Evolutionary conservation across 2,888 invertebrate species (phyloP).

Genomic region (Lochmaea crataegi): DNA sequence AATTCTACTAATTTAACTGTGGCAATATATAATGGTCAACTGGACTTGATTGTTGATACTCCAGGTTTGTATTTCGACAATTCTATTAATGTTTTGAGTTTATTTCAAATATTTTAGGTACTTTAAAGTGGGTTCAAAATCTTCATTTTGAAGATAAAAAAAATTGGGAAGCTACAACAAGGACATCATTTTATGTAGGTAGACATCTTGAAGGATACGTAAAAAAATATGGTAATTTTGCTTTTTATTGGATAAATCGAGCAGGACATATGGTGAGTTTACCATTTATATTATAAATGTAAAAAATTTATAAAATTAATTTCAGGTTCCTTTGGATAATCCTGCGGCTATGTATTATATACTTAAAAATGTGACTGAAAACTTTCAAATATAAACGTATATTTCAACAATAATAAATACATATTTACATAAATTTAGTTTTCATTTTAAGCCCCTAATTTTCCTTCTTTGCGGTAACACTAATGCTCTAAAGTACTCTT

Average conservation of each 20-base stretch:
- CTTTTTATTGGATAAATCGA: slow-evolving; percentile 82
- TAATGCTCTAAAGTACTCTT: too few species aligned
- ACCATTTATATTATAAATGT: too few species aligned
- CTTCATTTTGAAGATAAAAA: slow-evolving; percentile 67
- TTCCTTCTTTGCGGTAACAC: too few species aligned
- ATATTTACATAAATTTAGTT: neutral
- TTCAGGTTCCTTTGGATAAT: slow-evolving; percentile 52
- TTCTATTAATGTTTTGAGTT: neutral
- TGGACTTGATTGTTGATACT: slow-evolving; percentile 87
- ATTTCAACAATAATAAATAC: neutral
- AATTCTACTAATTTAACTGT: slow-evolving; percentile 76
- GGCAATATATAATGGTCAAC: slow-evolving; percentile 80
- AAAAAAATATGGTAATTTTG: slow-evolving; percentile 75
- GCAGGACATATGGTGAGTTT: slow-evolving; percentile 85
- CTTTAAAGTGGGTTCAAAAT: slow-evolving; percentile 74
- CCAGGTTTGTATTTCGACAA: slow-evolving; percentile 70
- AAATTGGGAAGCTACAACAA: slow-evolving; percentile 68
- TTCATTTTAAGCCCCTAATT: too few species aligned
- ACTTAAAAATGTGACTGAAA: slow-evolving; percentile 45
- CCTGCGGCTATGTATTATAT: slow-evolving; percentile 50
- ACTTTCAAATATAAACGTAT: slow-evolving; percentile 35
- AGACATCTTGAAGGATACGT: slow-evolving; percentile 78
- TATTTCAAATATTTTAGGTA: slow-evolving; percentile 36
- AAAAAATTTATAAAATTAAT: slow-evolving; percentile 26
- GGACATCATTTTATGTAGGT: slow-evolving; percentile 72